These are phyloP conservation scores for Charaxes varanes DNA, from an alignment of 1,140 invertebrate genomes.

Conservation along the genomic window DNA sequence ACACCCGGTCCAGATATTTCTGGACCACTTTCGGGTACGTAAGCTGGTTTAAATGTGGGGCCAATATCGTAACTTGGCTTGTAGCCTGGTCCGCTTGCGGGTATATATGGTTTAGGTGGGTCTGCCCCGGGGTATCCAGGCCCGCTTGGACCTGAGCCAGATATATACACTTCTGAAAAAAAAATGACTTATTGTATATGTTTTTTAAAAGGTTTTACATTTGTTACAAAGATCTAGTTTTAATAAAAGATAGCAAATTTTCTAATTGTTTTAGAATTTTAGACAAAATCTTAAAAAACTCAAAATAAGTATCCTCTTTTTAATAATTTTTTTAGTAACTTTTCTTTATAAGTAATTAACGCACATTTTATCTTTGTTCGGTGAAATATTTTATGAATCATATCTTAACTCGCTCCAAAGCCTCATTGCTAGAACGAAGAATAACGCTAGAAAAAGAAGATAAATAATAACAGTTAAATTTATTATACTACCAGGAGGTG, in stretches of 20 bases:
- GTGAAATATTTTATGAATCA: too few species aligned
- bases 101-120: conserved; percentile 13
- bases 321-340: too few species aligned
- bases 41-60: conserved; percentile 16
- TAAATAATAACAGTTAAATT: background rate
- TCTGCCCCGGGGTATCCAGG: conserved; percentile 26
- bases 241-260: background rate
- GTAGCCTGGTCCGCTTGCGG: conserved; percentile 16
- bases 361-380: too few species aligned
- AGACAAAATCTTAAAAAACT: too few species aligned
- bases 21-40: conserved; percentile 26
- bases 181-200: conserved; percentile 5
- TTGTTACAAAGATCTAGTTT: background rate
- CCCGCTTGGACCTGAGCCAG: conserved; percentile 42
- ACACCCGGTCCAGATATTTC: conserved; percentile 9
- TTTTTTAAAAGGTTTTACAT: background rate
- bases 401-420: too few species aligned
- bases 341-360: too few species aligned
- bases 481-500: conserved; percentile 13
- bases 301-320: too few species aligned
- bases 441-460: too few species aligned
- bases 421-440: too few species aligned
- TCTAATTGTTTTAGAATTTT: too few species aligned
- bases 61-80: conserved; percentile 26
- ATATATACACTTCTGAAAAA: conserved; percentile 35